Evolutionary conservation across 2,797 vertebrate species (phyloP).

Genomic region (Coregonus sp.): DNA sequence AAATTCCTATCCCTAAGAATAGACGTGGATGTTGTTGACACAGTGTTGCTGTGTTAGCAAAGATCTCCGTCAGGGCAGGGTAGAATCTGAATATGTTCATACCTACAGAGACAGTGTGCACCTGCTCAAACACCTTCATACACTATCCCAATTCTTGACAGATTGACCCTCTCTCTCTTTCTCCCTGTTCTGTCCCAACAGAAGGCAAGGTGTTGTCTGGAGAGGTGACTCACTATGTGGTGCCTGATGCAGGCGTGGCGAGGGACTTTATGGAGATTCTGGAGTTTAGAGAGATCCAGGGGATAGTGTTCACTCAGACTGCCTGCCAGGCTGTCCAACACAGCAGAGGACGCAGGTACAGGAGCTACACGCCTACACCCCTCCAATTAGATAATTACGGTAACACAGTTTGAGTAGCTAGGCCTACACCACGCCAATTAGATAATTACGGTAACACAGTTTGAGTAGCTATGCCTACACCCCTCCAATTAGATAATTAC

Average conservation of each 20-base stretch:
- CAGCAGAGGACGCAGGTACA: conserved; percentile 89
- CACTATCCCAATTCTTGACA: background rate
- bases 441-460: no score
- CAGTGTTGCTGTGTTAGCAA: background rate
- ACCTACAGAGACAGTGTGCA: background rate
- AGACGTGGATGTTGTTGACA: background rate
- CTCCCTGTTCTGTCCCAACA: conserved; percentile 54
- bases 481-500: no score
- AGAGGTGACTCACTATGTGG: conserved; percentile 90
- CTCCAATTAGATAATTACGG: no score
- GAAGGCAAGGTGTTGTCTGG: conserved; percentile 84
- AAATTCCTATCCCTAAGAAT: no score
- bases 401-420: no score
- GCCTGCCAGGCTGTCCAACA: conserved; percentile 89
- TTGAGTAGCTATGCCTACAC: no score
- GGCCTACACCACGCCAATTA: no score
- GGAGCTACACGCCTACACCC: background rate
- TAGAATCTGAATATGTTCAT: background rate
- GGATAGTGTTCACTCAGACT: conserved; percentile 92
- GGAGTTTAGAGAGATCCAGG: conserved; percentile 88
- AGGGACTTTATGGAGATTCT: conserved; percentile 91
- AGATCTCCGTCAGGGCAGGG: background rate
- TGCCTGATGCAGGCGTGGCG: conserved; percentile 89
- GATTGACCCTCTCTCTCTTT: background rate
- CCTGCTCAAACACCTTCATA: background rate